phyloP scores from a whole-genome alignment of 1,140 invertebrate species.

The Melanaphis sacchari region DNA sequence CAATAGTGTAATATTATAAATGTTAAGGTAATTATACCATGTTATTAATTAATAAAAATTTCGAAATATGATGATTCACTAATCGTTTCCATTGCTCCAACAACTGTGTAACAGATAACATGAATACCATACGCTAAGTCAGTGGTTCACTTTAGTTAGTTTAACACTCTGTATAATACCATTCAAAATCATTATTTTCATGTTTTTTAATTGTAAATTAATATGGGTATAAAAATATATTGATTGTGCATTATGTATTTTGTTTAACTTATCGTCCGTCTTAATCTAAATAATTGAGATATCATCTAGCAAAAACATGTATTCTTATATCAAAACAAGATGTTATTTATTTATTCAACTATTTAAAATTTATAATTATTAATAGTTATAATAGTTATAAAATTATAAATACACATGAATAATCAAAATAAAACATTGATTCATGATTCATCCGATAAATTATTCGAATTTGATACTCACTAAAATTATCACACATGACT shows the following conservation, averaged over 20 bases:
- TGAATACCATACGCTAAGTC: background rate
- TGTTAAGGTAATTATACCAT: background rate
- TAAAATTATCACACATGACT: background rate
- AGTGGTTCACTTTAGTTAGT: background rate
- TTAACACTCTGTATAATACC: background rate
- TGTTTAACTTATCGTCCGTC: background rate
- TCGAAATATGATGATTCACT: background rate
- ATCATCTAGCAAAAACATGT: background rate
- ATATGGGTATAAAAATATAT: background rate
- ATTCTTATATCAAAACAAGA: background rate
- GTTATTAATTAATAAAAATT: background rate
- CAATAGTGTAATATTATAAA: background rate
- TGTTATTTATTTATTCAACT: background rate
- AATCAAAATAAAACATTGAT: background rate
- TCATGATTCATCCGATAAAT: background rate
- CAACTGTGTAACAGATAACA: background rate
- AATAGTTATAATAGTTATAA: background rate
- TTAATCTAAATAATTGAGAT: background rate
- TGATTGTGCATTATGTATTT: background rate
- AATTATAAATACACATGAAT: background rate
- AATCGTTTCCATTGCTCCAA: background rate
- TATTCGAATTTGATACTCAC: background rate
- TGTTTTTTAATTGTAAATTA: background rate
- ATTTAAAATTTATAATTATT: background rate
- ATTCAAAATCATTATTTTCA: background rate